Conservation (phyloP, 2,113 vertebrate genomes). For the Prochilodus magdalenae region DNA sequence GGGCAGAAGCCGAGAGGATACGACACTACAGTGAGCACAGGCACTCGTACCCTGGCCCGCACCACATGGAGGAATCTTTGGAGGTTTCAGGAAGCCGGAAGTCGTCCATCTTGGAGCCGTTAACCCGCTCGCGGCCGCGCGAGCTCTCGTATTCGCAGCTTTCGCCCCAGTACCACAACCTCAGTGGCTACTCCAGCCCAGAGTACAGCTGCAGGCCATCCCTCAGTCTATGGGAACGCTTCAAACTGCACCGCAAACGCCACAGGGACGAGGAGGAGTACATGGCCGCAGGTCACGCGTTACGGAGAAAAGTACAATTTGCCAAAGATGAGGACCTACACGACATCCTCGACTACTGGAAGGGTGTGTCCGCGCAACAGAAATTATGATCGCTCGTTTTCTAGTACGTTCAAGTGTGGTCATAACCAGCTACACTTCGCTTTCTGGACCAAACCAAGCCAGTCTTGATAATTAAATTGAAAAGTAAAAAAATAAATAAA, state of each 20-base stretch:
- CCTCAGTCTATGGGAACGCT: slow-evolving; percentile 93
- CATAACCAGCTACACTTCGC: slow-evolving; percentile 26
- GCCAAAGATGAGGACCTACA: slow-evolving; percentile 99
- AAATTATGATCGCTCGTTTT: slow-evolving; percentile 86
- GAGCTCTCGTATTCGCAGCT: slow-evolving; percentile 94
- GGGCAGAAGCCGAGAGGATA: slow-evolving; percentile 92
- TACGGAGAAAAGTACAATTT: slow-evolving; percentile 97
- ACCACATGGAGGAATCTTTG: slow-evolving; percentile 71
- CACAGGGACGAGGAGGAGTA: slow-evolving; percentile 88
- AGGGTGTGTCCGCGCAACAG: slow-evolving; percentile 97
- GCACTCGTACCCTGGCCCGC: slow-evolving; percentile 90
- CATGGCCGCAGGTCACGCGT: slow-evolving; percentile 94
- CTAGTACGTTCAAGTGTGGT: slow-evolving; percentile 30
- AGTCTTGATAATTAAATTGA: slow-evolving; percentile 55
- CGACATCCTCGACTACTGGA: slow-evolving; percentile 99
- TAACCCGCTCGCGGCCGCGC: slow-evolving; percentile 88
- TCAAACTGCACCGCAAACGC: slow-evolving; percentile 93
- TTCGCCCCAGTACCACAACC: slow-evolving; percentile 93
- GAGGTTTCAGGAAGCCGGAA: slow-evolving; percentile 78
- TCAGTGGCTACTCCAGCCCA: slow-evolving; percentile 94
- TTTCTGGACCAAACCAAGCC: slow-evolving; percentile 61
- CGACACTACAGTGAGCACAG: slow-evolving; percentile 92
- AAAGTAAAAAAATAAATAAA: too few species aligned
- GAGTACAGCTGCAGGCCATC: slow-evolving; percentile 89
- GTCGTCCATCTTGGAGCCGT: slow-evolving; percentile 91